Evolutionary conservation across 64 coral and sea anemone species (phyloP).

Genomic region (Anthopleura sola): DNA sequence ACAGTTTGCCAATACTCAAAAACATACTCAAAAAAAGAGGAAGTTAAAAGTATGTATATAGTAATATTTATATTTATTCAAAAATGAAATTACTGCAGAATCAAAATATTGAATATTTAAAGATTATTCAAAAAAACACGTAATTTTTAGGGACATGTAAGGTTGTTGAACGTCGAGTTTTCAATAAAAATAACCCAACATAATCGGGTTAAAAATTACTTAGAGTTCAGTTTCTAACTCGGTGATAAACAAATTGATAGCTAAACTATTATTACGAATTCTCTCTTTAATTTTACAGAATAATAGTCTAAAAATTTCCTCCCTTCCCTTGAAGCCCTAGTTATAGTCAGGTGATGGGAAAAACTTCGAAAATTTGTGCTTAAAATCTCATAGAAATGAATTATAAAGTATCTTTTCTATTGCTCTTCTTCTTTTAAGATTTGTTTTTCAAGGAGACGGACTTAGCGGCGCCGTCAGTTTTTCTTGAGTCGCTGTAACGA

Average conservation of each 20-base stretch:
- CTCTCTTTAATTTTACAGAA: no score
- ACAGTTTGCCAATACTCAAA: not conserved
- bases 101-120: not conserved
- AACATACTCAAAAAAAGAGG: not conserved
- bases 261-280: not conserved
- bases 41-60: not conserved
- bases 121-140: not conserved
- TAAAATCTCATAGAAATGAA: no score
- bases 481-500: not conserved
- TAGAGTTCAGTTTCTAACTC: no score
- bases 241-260: not conserved
- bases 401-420: no score
- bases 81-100: not conserved
- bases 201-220: no score
- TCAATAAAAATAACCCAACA: not conserved
- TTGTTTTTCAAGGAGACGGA: not conserved
- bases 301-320: no score
- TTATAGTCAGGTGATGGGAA: no score
- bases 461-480: not conserved
- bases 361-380: no score
- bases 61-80: constrained; percentile 5
- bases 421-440: no score
- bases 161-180: not conserved
- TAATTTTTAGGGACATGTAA: not conserved
- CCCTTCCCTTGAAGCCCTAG: no score